phyloP scores from a whole-genome alignment of 2,113 vertebrate species.

The Sprattus sprattus region DNA sequence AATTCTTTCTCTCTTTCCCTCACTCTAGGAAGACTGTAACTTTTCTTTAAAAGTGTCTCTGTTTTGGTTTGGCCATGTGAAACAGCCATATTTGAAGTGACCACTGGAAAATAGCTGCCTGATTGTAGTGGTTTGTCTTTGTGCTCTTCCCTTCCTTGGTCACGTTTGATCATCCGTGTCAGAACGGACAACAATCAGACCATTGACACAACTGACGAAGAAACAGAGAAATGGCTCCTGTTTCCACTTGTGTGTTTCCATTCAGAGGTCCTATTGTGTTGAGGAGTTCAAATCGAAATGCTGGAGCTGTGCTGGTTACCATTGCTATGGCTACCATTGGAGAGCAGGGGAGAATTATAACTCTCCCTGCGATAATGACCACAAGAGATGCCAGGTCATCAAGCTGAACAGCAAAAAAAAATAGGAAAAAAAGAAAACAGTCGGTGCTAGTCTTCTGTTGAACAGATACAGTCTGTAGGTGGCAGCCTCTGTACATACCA shows the following conservation, averaged over 20 bases:
- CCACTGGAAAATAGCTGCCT: constrained; percentile 1
- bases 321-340: neutral
- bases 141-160: constrained; percentile 5
- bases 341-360: neutral
- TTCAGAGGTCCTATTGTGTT: neutral
- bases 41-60: neutral
- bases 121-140: neutral
- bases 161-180: neutral
- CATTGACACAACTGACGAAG: neutral
- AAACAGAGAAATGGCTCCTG: neutral
- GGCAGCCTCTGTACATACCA: constrained; percentile 24
- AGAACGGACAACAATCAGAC: constrained; percentile 1
- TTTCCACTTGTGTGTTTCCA: neutral
- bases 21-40: neutral
- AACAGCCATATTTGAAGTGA: constrained; percentile 10
- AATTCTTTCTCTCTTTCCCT: neutral
- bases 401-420: neutral
- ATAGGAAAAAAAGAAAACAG: neutral
- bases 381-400: neutral
- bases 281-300: constrained; percentile 19
- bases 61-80: neutral
- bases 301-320: constrained; percentile 16
- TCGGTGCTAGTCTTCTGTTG: neutral
- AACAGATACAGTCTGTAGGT: constrained; percentile 20
- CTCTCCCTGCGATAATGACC: neutral